A percentile compares a stretch with the other conserved stretches of the same genome.
Evolutionary conservation across 2,888 invertebrate genomes (phyloP).

Genomic region (Drosophila prolongata): DNA sequence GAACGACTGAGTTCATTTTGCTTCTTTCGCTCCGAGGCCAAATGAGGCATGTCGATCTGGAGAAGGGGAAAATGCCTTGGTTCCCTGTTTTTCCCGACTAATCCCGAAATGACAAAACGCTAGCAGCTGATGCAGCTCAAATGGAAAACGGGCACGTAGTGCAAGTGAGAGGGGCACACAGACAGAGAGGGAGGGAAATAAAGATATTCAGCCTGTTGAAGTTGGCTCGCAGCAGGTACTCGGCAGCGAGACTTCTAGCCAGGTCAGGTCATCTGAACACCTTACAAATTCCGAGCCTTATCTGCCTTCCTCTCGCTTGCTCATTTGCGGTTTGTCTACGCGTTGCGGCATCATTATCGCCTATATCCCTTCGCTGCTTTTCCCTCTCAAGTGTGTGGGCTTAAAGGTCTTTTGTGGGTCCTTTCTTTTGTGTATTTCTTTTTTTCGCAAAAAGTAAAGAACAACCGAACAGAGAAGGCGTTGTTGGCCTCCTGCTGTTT

Average conservation of each 20-base stretch:
- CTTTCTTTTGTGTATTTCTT: constrained; percentile 38
- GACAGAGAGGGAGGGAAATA: neutral
- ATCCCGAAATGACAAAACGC: constrained; percentile 61
- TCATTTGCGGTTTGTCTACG: constrained; percentile 68
- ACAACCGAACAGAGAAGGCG: constrained; percentile 25
- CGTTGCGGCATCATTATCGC: constrained; percentile 60
- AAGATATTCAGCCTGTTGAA: constrained; percentile 14
- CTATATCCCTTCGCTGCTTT: neutral
- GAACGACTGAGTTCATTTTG: constrained; percentile 31
- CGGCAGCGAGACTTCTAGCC: constrained; percentile 9
- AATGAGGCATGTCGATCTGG: constrained; percentile 46
- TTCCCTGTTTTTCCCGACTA: constrained; percentile 33
- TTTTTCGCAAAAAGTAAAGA: constrained; percentile 37
- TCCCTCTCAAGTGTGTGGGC: constrained; percentile 33
- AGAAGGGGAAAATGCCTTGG: constrained; percentile 6
- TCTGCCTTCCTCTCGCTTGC: constrained; percentile 28
- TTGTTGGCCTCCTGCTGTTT: constrained; percentile 69
- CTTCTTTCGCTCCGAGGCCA: constrained; percentile 32
- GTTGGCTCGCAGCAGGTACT: constrained; percentile 36
- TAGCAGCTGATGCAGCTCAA: constrained; percentile 54
- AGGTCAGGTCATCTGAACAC: constrained; percentile 38
- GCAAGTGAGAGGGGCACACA: constrained; percentile 5
- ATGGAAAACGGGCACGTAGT: constrained; percentile 21
- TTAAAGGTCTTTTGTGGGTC: constrained; percentile 35
- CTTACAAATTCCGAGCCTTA: constrained; percentile 59